Evolutionary conservation across 2,113 vertebrate genomes (phyloP).

Genomic region (Butastur rufipennis): DNA sequence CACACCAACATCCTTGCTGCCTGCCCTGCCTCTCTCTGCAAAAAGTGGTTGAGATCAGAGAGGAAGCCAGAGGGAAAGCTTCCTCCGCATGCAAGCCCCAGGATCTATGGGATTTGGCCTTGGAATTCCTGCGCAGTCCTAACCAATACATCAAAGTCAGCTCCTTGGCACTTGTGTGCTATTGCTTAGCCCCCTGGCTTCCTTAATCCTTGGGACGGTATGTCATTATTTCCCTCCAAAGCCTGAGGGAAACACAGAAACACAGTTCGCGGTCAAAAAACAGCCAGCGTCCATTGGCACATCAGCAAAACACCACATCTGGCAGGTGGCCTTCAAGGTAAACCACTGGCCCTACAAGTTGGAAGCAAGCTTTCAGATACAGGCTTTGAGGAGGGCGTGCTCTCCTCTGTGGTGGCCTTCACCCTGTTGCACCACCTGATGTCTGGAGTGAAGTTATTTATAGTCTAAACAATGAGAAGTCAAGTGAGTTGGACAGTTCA

Average conservation of each 20-base stretch:
- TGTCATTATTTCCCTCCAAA: background rate
- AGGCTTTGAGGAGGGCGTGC: background rate
- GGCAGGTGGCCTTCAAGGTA: background rate
- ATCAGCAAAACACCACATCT: background rate
- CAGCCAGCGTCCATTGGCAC: background rate
- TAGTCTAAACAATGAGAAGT: background rate
- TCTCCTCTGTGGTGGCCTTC: background rate
- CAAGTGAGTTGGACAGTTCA: background rate
- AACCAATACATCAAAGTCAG: slow-evolving; percentile 9
- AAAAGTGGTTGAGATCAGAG: background rate
- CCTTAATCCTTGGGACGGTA: background rate
- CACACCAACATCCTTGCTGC: background rate
- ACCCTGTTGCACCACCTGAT: background rate
- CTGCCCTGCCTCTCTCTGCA: background rate
- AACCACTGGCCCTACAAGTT: background rate
- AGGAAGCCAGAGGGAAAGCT: background rate
- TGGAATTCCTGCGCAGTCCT: background rate
- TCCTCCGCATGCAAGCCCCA: background rate
- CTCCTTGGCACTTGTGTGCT: background rate
- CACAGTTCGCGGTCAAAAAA: background rate
- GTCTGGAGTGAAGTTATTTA: slow-evolving; percentile 17
- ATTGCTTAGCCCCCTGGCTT: background rate
- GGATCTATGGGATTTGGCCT: background rate
- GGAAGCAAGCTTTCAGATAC: background rate
- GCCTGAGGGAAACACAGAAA: background rate